Base-by-base conservation (phyloP, 1,140 invertebrate genomes). In the Drosophila trapezifrons region DNA sequence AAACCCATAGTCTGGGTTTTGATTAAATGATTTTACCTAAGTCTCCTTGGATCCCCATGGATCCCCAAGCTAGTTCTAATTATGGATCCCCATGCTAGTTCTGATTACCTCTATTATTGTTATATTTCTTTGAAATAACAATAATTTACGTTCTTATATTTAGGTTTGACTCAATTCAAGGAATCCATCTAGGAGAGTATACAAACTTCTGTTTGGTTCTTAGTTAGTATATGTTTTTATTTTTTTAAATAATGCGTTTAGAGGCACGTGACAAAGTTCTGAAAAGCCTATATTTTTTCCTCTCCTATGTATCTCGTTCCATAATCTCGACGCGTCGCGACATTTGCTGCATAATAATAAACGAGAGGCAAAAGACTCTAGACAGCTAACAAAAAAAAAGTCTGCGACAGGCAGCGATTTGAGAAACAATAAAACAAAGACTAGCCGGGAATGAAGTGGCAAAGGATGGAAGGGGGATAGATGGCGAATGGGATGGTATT, bases 271-370 rank as follows among this genome's bases (percentile, higher is more conserved):
- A 71, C 69, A 71, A 71, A 71, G 65, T 71, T 71, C n/a, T 58
- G 65, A 40, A 71, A 71, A 27, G 69, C 65, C 67, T 47, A 71
- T 56, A 46, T n/a, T 46, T 20, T 12, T 13, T 18, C 20, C 42
- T 35, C 38, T 55, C 4, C 40, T 20, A 52, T 52, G 38, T 32
- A 73, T 65, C 46, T 75, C 40, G 27, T 40, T 77, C 43, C 74
- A 77, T 69, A 76, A 76, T 76, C 72, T 55, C 63, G 56, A 76
- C 73, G 57, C 55, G 64, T 69, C 75, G 74, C 74, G 74, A 77
- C 75, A 66, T 67, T 77, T 77, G 75, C 73, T 77, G 73, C 73
- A 76, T 76, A 76, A 76, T 76, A 76, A 71, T 71, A 71, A 71
- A 71, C 69, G 69, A 71, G 51, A 71, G 38, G 69, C 51, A 37